These are phyloP conservation scores for Pocillopora grandis DNA, from an alignment of 92 coral and sea anemone species.

Conservation along the genomic window DNA sequence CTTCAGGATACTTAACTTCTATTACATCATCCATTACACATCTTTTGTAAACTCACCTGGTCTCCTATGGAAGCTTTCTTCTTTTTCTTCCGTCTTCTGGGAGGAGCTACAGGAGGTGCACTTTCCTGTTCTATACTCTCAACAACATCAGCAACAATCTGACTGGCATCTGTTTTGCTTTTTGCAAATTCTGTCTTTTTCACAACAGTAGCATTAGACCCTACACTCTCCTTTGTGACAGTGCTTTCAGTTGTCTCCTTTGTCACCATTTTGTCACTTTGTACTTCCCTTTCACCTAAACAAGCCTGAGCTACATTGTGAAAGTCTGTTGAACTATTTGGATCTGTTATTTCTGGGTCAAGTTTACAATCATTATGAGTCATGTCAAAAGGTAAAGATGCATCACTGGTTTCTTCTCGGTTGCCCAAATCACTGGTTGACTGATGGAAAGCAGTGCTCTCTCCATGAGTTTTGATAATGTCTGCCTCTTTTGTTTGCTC, in stretches of 20 bases:
- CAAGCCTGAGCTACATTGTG: neutral
- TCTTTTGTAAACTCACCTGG: too few species aligned
- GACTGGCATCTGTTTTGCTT: slow-evolving; percentile 28
- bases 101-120: slow-evolving; percentile 93
- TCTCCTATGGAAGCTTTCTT: slow-evolving; percentile 36
- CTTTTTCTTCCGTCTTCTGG: slow-evolving; percentile 91
- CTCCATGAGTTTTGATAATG: neutral
- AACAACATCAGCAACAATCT: slow-evolving; percentile 46
- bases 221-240: neutral
- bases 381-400: neutral
- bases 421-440: neutral
- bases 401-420: neutral
- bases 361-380: neutral
- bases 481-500: neutral
- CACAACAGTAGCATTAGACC: neutral
- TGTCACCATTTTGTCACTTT: neutral
- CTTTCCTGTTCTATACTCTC: slow-evolving; percentile 53
- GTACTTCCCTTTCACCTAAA: neutral
- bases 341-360: neutral
- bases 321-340: neutral
- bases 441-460: slow-evolving; percentile 10
- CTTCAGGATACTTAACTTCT: neutral
- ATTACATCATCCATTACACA: too few species aligned
- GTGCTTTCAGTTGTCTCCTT: neutral
- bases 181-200: slow-evolving; percentile 8